Evolutionary conservation across 2,888 invertebrate genomes (phyloP).

Genomic region (Zelleria hepariella): DNA sequence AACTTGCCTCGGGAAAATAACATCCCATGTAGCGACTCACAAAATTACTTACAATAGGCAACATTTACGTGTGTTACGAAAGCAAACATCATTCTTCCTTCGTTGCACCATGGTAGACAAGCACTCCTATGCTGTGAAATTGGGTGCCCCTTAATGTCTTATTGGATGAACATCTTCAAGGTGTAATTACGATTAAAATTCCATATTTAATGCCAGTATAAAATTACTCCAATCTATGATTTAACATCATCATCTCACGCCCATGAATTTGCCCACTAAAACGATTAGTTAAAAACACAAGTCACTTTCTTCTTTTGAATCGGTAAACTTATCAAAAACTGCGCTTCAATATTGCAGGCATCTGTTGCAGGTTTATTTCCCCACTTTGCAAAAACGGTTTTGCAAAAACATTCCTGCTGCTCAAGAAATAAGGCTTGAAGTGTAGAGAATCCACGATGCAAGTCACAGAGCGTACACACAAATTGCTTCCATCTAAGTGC

Average conservation of each 20-base stretch:
- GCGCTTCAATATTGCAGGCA: background rate
- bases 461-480: slow-evolving; percentile 1
- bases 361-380: background rate
- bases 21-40: background rate
- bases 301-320: background rate
- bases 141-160: background rate
- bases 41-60: background rate
- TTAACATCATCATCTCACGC: background rate
- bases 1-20: background rate
- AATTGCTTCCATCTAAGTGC: background rate
- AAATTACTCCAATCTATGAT: background rate
- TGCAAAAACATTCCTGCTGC: background rate
- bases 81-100: background rate
- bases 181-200: background rate
- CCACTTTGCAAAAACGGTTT: background rate
- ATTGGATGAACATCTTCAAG: background rate
- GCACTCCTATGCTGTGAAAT: background rate
- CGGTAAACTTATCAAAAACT: background rate
- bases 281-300: background rate
- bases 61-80: background rate
- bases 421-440: background rate
- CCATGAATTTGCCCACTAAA: background rate
- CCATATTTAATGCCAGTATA: background rate
- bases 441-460: background rate
- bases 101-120: background rate